Percentiles rank a stretch among this genome's conserved stretches.
Conservation (phyloP, 2,888 invertebrate genomes). For the Sialis lutaria region DNA sequence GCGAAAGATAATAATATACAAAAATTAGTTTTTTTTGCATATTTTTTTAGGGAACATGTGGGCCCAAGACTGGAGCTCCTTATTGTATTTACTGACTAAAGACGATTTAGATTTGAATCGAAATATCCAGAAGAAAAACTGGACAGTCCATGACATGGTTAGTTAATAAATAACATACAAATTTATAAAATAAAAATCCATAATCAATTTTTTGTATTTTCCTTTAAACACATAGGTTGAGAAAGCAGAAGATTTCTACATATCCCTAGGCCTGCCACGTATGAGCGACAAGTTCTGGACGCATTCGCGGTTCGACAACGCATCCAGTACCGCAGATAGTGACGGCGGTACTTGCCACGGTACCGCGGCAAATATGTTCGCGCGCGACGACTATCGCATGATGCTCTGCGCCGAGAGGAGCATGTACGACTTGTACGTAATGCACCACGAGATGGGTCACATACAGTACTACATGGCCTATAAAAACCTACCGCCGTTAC, state of each 20-base stretch:
- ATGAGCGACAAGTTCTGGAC: constrained; percentile 46
- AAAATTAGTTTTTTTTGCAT: background rate
- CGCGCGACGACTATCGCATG: constrained; percentile 44
- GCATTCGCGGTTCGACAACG: constrained; percentile 31
- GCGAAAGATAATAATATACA: background rate
- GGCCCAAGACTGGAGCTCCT: constrained; percentile 50
- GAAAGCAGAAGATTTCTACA: constrained; percentile 48
- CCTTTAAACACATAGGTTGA: constrained; percentile 22
- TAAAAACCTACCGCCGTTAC: constrained; percentile 39
- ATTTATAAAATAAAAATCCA: background rate
- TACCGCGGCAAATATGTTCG: constrained; percentile 54
- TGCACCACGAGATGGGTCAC: constrained; percentile 61
- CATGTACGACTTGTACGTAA: constrained; percentile 43
- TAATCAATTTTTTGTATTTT: background rate
- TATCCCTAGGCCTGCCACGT: constrained; percentile 40
- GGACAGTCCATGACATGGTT: constrained; percentile 41
- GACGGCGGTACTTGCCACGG: constrained; percentile 41
- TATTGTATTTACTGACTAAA: constrained; percentile 34
- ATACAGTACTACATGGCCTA: constrained; percentile 58
- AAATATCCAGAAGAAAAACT: constrained; percentile 31
- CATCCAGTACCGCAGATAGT: constrained; percentile 10
- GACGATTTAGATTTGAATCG: constrained; percentile 28
- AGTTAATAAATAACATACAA: constrained; percentile 5
- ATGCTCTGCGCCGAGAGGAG: constrained; percentile 41
- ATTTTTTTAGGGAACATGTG: constrained; percentile 40